Base-by-base conservation (phyloP, 2,113 vertebrate genomes). In the Salvator merianae region DNA sequence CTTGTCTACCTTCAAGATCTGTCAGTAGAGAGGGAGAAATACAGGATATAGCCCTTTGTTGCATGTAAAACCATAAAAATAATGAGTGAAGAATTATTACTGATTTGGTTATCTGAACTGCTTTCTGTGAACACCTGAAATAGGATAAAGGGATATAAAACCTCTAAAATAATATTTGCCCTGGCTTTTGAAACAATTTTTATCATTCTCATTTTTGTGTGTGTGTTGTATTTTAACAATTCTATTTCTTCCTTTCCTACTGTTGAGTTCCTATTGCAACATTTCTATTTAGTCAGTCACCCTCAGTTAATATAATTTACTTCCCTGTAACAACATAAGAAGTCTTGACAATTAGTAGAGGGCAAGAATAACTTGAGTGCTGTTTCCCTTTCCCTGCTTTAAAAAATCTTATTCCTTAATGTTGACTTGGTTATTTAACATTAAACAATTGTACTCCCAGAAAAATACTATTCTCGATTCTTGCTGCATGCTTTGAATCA, bases 211-310 rank as follows among this genome's bases (percentile, higher is more conserved):
- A 34, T 82, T 86, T 82, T 86, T 78, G 5, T 1, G 47, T 22
- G 66, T 89, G 93, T 70, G 87, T 82, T 82, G 66, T 74, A 47
- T 90, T 26, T 28, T 86, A n/a, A n/a, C n/a, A n/a, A n/a, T n/a
- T n/a, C n/a, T n/a, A 32, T 83, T 59, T 75, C 32, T 91, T 84
- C 85, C 86, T 55, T 83, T 77, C 18, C 80, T 88, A 77, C 81
- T 94, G 84, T 82, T 84, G 47, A 66, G 87, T 92, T 88, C 50
- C 75, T 24, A 70, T 76, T 86, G 75, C 81, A 85, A 68, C 68
- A 79, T 89, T 86, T 91, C 88, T 79, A 73, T 88, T 92, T 87
- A 76, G 78, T 77, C 80, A 86, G 80, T 87, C 83, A 82, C 80
- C 73, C 53, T 14, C 0, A 69, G 80, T 89, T 81, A 83, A 81